Percentiles rank a stretch among this genome's conserved stretches.
Conservation (phyloP, 2,113 vertebrate species). For the Illadopsis cleaveri region DNA sequence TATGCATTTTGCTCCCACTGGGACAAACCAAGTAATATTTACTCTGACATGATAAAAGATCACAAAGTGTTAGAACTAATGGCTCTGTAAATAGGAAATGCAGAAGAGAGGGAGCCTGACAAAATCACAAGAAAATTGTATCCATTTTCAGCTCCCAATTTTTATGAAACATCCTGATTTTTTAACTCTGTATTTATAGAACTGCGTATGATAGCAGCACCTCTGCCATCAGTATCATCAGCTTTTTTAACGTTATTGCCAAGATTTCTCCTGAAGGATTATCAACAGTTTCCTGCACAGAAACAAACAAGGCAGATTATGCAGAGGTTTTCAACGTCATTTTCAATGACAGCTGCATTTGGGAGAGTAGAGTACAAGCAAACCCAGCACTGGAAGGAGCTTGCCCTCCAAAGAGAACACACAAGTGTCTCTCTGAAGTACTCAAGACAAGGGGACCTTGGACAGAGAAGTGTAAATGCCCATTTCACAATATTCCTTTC, state of each 20-base stretch:
- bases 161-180: background rate
- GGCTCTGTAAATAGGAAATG: conserved; percentile 54
- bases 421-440: rapidly evolving
- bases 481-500: background rate
- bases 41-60: conserved; percentile 72
- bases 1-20: conserved; percentile 34
- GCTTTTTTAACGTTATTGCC: background rate
- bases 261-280: background rate
- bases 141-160: conserved; percentile 32
- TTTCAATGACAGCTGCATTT: background rate
- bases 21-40: conserved; percentile 64
- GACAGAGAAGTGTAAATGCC: background rate
- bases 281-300: background rate
- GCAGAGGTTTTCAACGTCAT: background rate
- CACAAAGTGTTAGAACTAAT: conserved; percentile 70
- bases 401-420: background rate
- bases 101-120: conserved; percentile 48
- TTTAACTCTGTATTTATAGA: background rate
- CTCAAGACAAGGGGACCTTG: background rate
- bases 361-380: background rate
- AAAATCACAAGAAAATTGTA: conserved; percentile 52
- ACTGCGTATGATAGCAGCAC: background rate
- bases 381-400: background rate
- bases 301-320: background rate
- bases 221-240: background rate